Evolutionary conservation across 2,113 vertebrate genomes (phyloP).

Genomic region (Mormoops blainvillei): DNA sequence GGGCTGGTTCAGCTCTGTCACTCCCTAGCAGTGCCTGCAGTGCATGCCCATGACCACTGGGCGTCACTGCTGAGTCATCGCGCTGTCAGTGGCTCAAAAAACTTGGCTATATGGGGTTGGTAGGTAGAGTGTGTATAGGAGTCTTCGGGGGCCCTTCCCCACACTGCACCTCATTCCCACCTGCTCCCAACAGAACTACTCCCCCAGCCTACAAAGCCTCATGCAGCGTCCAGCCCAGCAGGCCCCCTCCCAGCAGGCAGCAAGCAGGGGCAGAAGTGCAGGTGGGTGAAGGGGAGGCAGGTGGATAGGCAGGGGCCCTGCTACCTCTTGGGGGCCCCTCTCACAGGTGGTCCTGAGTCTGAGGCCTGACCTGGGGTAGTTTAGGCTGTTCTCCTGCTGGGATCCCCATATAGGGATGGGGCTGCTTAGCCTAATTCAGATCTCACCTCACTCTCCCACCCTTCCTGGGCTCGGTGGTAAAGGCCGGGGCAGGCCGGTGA

Average conservation of each 20-base stretch:
- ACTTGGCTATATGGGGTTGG: background rate
- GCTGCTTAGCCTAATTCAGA: background rate
- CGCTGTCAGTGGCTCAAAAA: background rate
- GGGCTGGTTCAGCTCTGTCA: background rate
- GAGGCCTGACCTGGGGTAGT: background rate
- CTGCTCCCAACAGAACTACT: background rate
- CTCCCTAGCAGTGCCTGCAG: background rate
- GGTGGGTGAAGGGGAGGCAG: background rate
- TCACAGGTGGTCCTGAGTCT: background rate
- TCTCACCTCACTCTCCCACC: background rate
- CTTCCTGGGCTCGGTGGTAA: background rate
- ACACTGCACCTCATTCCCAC: background rate
- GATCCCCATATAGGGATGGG: background rate
- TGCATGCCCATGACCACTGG: background rate
- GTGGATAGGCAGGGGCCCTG: conserved; percentile 12
- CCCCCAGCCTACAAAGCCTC: conserved; percentile 16
- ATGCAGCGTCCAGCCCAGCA: conserved; percentile 42
- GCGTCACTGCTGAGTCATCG: conserved; percentile 36
- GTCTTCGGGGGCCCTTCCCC: no score
- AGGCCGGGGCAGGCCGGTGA: background rate
- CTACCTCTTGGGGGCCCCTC: conserved; percentile 33
- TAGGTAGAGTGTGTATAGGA: background rate
- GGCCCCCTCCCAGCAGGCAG: conserved; percentile 18
- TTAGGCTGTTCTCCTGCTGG: background rate
- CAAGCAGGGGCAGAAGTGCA: conserved; percentile 40